Percentiles rank a stretch among this genome's conserved stretches.
Conservation (phyloP, 2,113 vertebrate species). For the Phyllostomus discolor region DNA sequence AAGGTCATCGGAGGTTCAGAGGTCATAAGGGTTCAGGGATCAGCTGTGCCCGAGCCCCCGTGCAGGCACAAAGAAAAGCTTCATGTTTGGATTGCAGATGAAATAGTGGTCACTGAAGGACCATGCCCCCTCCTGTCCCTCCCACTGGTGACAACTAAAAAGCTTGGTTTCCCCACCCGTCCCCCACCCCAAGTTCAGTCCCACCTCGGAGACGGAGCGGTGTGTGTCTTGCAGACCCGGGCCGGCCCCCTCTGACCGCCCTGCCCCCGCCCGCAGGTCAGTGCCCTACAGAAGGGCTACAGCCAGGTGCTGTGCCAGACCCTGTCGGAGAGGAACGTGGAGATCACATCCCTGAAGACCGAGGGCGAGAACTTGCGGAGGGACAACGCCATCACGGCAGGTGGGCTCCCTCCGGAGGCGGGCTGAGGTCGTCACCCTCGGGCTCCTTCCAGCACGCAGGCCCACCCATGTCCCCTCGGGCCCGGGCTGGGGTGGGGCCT, state of each 20-base stretch:
- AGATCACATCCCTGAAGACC: conserved; percentile 75
- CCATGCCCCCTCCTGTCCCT: background rate
- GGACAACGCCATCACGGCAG: conserved; percentile 70
- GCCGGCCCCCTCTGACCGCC: background rate
- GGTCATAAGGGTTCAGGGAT: background rate
- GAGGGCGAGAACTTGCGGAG: conserved; percentile 78
- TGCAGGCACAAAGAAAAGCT: background rate
- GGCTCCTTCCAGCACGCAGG: fast-evolving
- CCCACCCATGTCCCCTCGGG: background rate
- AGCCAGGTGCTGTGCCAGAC: conserved; percentile 76
- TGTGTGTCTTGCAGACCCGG: fast-evolving
- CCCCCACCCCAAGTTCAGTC: background rate
- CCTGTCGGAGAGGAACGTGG: conserved; percentile 79
- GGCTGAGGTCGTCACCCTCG: fast-evolving
- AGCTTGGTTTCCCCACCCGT: background rate
- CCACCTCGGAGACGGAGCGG: background rate
- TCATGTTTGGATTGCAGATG: fast-evolving
- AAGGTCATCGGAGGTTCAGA: no score
- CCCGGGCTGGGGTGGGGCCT: background rate
- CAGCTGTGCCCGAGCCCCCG: background rate
- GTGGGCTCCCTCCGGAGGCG: conserved; percentile 49
- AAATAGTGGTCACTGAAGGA: background rate
- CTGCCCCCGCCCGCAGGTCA: conserved; percentile 65
- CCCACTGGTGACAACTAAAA: background rate
- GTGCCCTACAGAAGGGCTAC: conserved; percentile 76